Evolutionary conservation across 2,797 vertebrate species (phyloP).

Genomic region (Coranthus polyacanthus): DNA sequence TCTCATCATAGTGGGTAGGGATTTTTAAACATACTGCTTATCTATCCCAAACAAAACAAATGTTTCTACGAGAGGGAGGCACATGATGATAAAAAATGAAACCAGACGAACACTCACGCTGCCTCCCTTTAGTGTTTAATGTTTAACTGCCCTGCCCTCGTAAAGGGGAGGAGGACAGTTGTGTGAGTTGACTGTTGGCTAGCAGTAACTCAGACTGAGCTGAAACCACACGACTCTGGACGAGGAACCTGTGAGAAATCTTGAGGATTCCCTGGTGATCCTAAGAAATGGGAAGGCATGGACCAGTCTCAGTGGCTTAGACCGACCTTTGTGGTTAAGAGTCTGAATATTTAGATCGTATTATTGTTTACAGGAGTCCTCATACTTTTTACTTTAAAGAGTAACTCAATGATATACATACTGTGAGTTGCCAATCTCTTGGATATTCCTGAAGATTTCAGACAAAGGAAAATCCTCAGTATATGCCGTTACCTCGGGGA

Average conservation of each 20-base stretch:
- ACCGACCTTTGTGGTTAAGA: neutral
- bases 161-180: slow-evolving; percentile 62
- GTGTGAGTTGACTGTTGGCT: slow-evolving; percentile 33
- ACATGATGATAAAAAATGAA: slow-evolving; percentile 51
- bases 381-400: neutral
- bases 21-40: neutral
- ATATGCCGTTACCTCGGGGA: slow-evolving; percentile 10
- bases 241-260: slow-evolving; percentile 3
- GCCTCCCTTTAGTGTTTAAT: slow-evolving; percentile 72
- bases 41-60: slow-evolving; percentile 11
- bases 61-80: slow-evolving; percentile 23
- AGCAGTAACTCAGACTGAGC: slow-evolving; percentile 45
- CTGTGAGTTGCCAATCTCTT: neutral
- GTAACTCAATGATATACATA: neutral
- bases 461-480: slow-evolving; percentile 1
- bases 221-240: slow-evolving; percentile 26
- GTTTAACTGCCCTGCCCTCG: slow-evolving; percentile 77
- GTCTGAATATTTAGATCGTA: neutral
- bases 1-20: neutral
- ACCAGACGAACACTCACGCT: slow-evolving; percentile 11
- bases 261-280: neutral
- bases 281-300: neutral
- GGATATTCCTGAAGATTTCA: slow-evolving; percentile 2
- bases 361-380: neutral
- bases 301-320: neutral